Percentiles rank a stretch among this genome's conserved stretches.
Evolutionary conservation across 2,888 invertebrate genomes (phyloP).

Genomic region (Hyalella azteca): DNA sequence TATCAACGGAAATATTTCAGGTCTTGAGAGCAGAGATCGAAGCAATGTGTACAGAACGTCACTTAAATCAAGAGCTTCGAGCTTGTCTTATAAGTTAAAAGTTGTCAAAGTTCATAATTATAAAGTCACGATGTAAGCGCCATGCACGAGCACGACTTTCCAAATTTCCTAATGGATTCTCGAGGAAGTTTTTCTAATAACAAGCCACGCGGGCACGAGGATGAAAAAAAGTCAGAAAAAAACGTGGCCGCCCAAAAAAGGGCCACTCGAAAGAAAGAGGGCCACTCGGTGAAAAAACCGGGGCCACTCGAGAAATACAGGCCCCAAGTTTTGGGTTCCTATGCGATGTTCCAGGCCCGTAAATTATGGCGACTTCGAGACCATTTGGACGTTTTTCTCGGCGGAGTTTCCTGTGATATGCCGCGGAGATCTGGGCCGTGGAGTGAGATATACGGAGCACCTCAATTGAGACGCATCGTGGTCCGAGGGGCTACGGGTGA

Average conservation of each 20-base stretch:
- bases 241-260: too few species aligned
- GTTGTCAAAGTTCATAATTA: not conserved
- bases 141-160: constrained; percentile 16
- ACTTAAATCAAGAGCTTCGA: not conserved
- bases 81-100: not conserved
- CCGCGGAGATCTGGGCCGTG: not conserved
- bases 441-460: constrained; percentile 25
- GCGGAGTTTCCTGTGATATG: constrained; percentile 21
- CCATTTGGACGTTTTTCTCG: constrained; percentile 3
- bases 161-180: constrained; percentile 36
- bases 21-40: too few species aligned
- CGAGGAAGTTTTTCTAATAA: constrained; percentile 24
- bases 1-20: too few species aligned
- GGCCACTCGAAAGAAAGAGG: too few species aligned
- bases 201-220: not conserved
- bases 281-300: not conserved
- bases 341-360: not conserved
- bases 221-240: too few species aligned
- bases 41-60: too few species aligned
- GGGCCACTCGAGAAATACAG: constrained; percentile 23
- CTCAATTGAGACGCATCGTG: constrained; percentile 18
- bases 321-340: constrained; percentile 16
- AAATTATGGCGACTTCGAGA: constrained; percentile 25
- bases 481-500: too few species aligned
- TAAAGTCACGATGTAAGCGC: not conserved